Conservation (phyloP, 2,113 vertebrate genomes). For the Hucho hucho region DNA sequence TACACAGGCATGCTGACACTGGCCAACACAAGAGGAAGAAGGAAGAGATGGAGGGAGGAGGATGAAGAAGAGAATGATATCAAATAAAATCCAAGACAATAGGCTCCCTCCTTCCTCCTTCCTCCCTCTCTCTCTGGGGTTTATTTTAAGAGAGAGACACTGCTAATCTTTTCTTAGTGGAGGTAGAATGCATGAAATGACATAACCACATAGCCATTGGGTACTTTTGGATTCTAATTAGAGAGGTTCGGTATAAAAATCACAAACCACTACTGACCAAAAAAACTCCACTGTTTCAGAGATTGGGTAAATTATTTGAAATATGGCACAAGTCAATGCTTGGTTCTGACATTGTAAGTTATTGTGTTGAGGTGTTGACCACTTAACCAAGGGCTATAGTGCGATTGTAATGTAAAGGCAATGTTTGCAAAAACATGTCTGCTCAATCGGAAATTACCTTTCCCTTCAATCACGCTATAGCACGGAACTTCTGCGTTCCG, state of each 20-base stretch:
- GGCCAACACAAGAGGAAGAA: neutral
- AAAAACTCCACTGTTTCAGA: neutral
- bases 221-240: constrained; percentile 20
- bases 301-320: constrained; percentile 8
- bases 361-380: too few relatives aligned
- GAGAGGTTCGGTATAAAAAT: constrained; percentile 14
- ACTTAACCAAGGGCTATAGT: too few relatives aligned
- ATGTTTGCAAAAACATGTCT: too few relatives aligned
- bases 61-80: neutral
- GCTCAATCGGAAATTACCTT: too few relatives aligned
- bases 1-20: neutral
- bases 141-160: neutral
- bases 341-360: too few relatives aligned
- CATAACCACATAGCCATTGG: constrained; percentile 21
- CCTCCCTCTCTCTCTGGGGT: neutral
- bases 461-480: too few relatives aligned
- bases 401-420: too few relatives aligned
- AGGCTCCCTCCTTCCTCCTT: neutral
- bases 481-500: too few relatives aligned
- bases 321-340: neutral
- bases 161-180: constrained; percentile 6
- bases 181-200: constrained; percentile 19
- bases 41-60: neutral
- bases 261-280: neutral
- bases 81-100: neutral